Conservation (phyloP, 2,888 invertebrate species). For the Griposia aprilina region DNA sequence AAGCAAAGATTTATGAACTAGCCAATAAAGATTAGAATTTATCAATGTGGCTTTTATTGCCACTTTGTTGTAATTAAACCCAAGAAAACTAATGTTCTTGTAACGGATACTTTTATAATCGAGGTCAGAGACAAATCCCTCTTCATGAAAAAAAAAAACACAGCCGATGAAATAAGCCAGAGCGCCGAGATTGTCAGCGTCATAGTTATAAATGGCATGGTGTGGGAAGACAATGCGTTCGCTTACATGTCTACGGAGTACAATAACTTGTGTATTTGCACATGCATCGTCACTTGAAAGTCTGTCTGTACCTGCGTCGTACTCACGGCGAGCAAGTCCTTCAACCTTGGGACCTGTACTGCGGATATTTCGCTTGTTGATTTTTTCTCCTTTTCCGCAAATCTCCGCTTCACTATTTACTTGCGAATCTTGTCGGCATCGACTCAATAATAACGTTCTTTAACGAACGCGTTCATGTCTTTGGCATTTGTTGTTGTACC, state of each 20-base stretch:
- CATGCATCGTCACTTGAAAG: constrained; percentile 83
- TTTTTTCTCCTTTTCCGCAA: constrained; percentile 87
- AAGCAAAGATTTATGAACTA: constrained; percentile 29
- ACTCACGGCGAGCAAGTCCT: constrained; percentile 86
- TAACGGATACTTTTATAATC: constrained; percentile 30
- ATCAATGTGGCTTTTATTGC: constrained; percentile 29
- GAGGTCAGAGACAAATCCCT: constrained; percentile 38
- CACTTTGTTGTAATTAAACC: constrained; percentile 38
- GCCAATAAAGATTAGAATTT: constrained; percentile 33
- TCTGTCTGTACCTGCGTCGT: constrained; percentile 77
- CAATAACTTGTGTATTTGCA: constrained; percentile 72
- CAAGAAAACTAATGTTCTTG: constrained; percentile 30
- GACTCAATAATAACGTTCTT: constrained; percentile 45
- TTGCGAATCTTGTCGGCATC: constrained; percentile 65
- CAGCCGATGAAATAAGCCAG: constrained; percentile 27
- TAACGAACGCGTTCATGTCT: constrained; percentile 68
- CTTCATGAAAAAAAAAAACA: constrained; percentile 31
- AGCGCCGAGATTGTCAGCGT: constrained; percentile 19
- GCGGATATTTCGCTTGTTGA: constrained; percentile 85
- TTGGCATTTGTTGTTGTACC: constrained; percentile 66
- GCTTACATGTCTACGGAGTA: constrained; percentile 62
- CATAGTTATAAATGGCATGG: constrained; percentile 49
- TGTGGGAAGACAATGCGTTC: constrained; percentile 68
- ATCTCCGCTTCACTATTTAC: constrained; percentile 74
- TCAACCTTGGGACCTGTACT: constrained; percentile 84